phyloP scores from a whole-genome alignment of 2,113 vertebrate genomes.

The Monarcha castaneiventris region DNA sequence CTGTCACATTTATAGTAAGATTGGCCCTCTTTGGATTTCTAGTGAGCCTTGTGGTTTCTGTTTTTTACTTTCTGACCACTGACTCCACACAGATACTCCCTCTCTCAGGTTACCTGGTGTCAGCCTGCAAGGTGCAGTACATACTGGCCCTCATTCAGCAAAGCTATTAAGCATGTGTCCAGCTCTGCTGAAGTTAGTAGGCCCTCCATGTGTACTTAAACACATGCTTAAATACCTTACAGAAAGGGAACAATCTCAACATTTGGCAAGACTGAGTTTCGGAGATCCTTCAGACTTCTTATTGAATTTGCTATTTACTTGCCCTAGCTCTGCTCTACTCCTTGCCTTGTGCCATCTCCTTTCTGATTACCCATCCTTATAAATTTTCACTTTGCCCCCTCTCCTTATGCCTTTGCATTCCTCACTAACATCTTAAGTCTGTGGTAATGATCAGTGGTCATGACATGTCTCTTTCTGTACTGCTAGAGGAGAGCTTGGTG shows the following conservation, averaged over 20 bases:
- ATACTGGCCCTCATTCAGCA: background rate
- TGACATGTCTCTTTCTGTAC: background rate
- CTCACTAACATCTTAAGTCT: background rate
- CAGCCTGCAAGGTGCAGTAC: background rate
- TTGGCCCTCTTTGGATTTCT: background rate
- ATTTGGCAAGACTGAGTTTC: background rate
- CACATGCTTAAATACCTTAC: background rate
- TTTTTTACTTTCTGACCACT: background rate
- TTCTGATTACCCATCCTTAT: background rate
- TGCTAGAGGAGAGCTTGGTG: background rate
- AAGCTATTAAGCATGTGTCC: background rate
- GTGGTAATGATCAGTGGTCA: background rate
- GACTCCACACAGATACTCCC: background rate
- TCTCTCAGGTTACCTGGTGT: background rate
- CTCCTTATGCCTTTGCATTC: background rate
- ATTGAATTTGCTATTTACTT: background rate
- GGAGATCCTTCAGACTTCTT: background rate
- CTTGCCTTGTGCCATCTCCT: background rate
- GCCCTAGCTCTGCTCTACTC: background rate
- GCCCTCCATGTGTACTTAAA: background rate
- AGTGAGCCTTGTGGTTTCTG: background rate
- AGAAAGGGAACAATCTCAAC: background rate
- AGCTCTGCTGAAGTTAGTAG: background rate
- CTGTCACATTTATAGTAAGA: background rate
- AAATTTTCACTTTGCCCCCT: background rate